Evolutionary conservation across 2,888 invertebrate species (phyloP), one percentile per base, ranked within the genome.

Genomic region (Gastracanthus pulcherrimus): DNA sequence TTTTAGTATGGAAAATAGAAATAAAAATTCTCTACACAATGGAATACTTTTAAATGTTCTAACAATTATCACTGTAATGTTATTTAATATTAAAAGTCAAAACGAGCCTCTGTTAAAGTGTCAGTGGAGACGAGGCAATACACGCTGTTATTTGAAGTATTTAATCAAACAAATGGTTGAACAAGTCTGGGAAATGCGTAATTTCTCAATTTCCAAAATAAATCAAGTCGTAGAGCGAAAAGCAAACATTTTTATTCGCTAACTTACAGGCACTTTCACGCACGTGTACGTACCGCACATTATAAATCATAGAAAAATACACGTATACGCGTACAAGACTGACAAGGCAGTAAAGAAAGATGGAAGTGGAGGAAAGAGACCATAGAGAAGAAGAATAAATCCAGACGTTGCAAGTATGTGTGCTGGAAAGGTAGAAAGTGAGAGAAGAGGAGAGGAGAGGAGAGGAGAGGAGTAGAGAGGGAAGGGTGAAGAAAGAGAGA

Each of bases 281-380:
- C 75, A 23, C 34, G 48, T 31, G 36, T 26, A 48, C 11, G 62
- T 31, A 16, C 29, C 64, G 48, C 36, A n/a, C 45, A 66, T 64
- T 64, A 62, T 75, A 75, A 75, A 69, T 76, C 67, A 69, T 76
- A 76, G 67, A 69, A 76, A 69, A 76, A 69, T 45, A 69, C 69
- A 45, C 55, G 76, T 51, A 23, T 64, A 26, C 64, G 34, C 48
- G 11, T 55, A 58, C 58, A 19, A 76, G 67, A 58, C 55, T 55
- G 76, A 67, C 55, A 38, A 34, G 41, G 5, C 26, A 23, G 26
- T 19, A 19, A 36, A 36, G 62, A 62, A 62, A 19, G 36, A 36
- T 19, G 11, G 62, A 11, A 36, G 29, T 60, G 7, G 23, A 36
- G 36, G 60, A 31, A 19, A 36, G 36, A 36, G 36, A 36, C 19